phyloP scores from a whole-genome alignment of 2,888 invertebrate genomes.

The Cordilura impudica region DNA sequence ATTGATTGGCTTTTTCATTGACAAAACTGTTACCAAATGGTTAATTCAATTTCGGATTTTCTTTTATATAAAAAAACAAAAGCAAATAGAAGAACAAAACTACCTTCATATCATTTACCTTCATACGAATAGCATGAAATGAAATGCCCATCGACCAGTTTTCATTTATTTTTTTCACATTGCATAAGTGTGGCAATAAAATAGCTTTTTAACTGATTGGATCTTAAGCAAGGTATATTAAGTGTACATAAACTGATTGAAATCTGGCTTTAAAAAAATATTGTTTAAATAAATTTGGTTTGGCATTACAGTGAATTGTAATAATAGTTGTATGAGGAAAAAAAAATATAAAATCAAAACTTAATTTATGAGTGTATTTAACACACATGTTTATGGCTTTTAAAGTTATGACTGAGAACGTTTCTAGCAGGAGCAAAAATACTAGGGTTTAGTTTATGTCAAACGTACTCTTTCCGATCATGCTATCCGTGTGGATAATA shows the following conservation, averaged over 20 bases:
- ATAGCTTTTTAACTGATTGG: constrained; percentile 53
- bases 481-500: too few relatives aligned
- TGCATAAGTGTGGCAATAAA: constrained; percentile 35
- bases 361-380: too few relatives aligned
- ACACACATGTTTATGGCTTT: too few relatives aligned
- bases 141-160: background rate
- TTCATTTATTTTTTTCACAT: constrained; percentile 16
- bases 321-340: too few relatives aligned
- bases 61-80: background rate
- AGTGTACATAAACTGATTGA: background rate
- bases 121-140: background rate
- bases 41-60: constrained; percentile 26
- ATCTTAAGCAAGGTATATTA: constrained; percentile 26
- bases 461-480: too few relatives aligned
- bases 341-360: too few relatives aligned
- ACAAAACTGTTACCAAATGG: constrained; percentile 15
- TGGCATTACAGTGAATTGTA: too few relatives aligned
- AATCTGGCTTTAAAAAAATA: background rate
- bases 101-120: background rate
- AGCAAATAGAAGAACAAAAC: background rate
- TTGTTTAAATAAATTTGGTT: too few relatives aligned
- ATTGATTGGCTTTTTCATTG: constrained; percentile 10
- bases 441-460: too few relatives aligned
- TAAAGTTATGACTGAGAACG: too few relatives aligned
- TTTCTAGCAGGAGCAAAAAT: too few relatives aligned